Conservation (phyloP, 2,888 invertebrate genomes). For the Catocala nupta region DNA sequence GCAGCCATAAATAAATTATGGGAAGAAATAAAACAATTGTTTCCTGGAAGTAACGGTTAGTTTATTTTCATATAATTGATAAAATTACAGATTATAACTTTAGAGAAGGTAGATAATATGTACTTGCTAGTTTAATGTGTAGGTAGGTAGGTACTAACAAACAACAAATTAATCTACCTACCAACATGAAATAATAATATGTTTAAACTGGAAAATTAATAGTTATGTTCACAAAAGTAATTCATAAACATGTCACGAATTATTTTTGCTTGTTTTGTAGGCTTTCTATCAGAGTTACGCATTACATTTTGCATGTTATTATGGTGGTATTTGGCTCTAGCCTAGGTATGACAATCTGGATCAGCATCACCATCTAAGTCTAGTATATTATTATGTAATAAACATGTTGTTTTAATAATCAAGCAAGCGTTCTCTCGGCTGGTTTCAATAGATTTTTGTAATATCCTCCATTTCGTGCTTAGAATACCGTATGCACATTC, state of each 20-base stretch:
- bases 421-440: slow-evolving; percentile 22
- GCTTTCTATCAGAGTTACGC: no score
- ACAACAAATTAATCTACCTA: no score
- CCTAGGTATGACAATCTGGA: no score
- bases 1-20: slow-evolving; percentile 1
- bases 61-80: background rate
- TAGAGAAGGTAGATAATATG: background rate
- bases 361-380: slow-evolving; percentile 25
- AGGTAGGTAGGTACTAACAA: no score
- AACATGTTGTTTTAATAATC: slow-evolving; percentile 26
- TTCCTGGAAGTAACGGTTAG: background rate
- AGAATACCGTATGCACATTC: slow-evolving; percentile 40
- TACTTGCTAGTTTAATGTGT: background rate
- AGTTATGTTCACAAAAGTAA: no score
- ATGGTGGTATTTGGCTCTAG: no score
- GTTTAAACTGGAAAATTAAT: no score
- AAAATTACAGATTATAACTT: background rate
- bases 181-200: no score
- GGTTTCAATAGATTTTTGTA: slow-evolving; percentile 18
- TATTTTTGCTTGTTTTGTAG: no score
- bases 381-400: slow-evolving; percentile 29
- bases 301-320: no score
- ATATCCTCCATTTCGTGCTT: slow-evolving; percentile 27
- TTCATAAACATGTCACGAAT: no score
- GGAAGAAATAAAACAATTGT: slow-evolving; percentile 8